Evolutionary conservation across 2,888 invertebrate genomes (phyloP).

Genomic region (Odontocerum albicorne): DNA sequence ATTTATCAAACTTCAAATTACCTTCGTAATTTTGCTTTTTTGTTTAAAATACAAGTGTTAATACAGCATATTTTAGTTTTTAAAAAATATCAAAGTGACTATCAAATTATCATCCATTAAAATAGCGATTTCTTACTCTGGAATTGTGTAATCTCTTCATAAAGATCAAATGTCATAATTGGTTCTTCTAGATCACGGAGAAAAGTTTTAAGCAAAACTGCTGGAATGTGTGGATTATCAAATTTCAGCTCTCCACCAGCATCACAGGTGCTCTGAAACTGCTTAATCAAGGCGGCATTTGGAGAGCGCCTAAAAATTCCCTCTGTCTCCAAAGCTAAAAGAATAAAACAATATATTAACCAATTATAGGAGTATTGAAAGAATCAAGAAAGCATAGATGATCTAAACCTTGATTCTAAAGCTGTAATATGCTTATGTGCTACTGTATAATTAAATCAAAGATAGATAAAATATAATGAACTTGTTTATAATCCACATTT

Average conservation of each 20-base stretch:
- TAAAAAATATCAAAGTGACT: too few species aligned
- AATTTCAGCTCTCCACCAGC: conserved; percentile 81
- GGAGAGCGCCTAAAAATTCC: conserved; percentile 96
- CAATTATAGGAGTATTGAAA: background rate
- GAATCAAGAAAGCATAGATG: background rate
- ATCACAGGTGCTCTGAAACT: conserved; percentile 84
- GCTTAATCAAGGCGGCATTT: conserved; percentile 78
- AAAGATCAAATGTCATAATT: conserved; percentile 88
- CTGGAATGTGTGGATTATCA: conserved; percentile 84
- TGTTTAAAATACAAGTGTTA: too few species aligned
- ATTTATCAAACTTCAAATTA: too few species aligned
- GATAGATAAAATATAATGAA: background rate
- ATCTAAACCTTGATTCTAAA: too few species aligned
- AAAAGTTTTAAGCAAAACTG: conserved; percentile 94
- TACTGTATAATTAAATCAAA: background rate
- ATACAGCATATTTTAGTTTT: too few species aligned
- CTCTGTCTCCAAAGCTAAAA: conserved; percentile 86
- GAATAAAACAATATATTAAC: too few species aligned
- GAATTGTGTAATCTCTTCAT: conserved; percentile 89
- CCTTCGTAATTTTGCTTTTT: too few species aligned
- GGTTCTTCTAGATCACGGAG: conserved; percentile 91
- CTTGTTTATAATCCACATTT: background rate
- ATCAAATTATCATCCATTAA: background rate
- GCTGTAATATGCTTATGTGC: too few species aligned
- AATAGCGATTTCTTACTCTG: conserved; percentile 65